These are phyloP conservation scores for Pilophorus perplexus DNA, from an alignment of 2,888 invertebrate genomes.

Conservation along the genomic window DNA sequence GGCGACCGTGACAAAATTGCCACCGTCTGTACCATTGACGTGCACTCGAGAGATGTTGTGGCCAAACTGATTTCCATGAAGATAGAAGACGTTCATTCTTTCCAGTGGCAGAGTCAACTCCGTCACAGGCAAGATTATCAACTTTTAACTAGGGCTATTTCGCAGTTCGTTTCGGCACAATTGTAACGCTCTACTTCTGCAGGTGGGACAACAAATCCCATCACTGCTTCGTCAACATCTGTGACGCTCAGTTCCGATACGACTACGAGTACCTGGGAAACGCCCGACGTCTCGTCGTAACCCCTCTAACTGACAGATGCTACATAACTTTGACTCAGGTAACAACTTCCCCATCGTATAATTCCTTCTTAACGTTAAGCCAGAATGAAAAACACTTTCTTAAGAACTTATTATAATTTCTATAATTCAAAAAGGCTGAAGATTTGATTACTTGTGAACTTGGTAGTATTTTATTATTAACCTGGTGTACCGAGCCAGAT, in stretches of 20 bases:
- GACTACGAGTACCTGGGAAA: conserved; percentile 93
- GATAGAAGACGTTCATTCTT: conserved; percentile 74
- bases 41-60: conserved; percentile 91
- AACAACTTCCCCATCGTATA: no score
- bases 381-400: neutral
- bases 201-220: conserved; percentile 77
- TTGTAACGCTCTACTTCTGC: no score
- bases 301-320: conserved; percentile 90
- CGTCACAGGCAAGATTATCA: conserved; percentile 79
- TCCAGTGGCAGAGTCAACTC: conserved; percentile 90
- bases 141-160: conserved; percentile 58
- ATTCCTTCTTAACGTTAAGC: no score
- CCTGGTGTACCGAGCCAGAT: no score
- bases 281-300: conserved; percentile 88
- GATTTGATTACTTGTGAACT: neutral
- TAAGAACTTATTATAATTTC: neutral
- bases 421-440: neutral
- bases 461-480: no score
- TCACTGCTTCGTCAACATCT: conserved; percentile 90
- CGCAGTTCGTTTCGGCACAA: conserved; percentile 55
- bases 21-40: conserved; percentile 95
- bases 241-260: conserved; percentile 89
- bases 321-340: conserved; percentile 91
- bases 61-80: conserved; percentile 79
- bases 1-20: conserved; percentile 92